Conservation (phyloP, 2,113 vertebrate genomes). For the Triplophysa dalaica region DNA sequence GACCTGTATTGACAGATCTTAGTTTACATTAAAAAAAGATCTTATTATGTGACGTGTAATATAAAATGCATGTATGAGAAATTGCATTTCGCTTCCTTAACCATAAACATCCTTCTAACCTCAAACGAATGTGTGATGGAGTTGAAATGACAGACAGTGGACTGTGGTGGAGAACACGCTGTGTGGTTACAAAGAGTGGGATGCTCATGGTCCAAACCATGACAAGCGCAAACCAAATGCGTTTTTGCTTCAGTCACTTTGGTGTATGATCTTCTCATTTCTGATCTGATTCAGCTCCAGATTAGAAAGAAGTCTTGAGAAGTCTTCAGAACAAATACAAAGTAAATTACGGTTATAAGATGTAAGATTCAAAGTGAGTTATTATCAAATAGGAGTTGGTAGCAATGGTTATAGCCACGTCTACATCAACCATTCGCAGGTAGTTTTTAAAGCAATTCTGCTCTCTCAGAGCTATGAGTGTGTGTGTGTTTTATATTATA, state of each 20-base stretch:
- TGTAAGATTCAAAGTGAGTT: not conserved
- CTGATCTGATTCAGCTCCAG: not conserved
- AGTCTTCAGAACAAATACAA: not conserved
- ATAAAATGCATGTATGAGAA: not conserved
- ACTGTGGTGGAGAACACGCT: conserved; percentile 11
- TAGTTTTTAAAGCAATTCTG: conserved; percentile 8
- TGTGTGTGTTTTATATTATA: conserved; percentile 45
- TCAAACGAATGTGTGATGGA: conserved; percentile 19
- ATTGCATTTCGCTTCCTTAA: conserved; percentile 1
- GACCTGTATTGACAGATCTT: not conserved
- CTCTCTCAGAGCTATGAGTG: not conserved
- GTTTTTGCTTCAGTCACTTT: conserved; percentile 66
- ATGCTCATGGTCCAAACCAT: conserved; percentile 39
- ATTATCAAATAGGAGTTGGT: not conserved
- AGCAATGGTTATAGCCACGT: not conserved
- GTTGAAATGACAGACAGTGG: conserved; percentile 31
- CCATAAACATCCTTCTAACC: conserved; percentile 17
- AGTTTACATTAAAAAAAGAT: not conserved
- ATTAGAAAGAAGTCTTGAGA: not conserved
- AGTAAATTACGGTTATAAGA: not conserved
- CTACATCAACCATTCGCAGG: conserved; percentile 8
- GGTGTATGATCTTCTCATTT: conserved; percentile 33
- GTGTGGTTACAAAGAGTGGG: conserved; percentile 14
- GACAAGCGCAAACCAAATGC: conserved; percentile 75
- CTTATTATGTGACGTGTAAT: not conserved